Base-by-base conservation (phyloP, 1,140 invertebrate species). In the Phymorhynchus buccinoides region DNA sequence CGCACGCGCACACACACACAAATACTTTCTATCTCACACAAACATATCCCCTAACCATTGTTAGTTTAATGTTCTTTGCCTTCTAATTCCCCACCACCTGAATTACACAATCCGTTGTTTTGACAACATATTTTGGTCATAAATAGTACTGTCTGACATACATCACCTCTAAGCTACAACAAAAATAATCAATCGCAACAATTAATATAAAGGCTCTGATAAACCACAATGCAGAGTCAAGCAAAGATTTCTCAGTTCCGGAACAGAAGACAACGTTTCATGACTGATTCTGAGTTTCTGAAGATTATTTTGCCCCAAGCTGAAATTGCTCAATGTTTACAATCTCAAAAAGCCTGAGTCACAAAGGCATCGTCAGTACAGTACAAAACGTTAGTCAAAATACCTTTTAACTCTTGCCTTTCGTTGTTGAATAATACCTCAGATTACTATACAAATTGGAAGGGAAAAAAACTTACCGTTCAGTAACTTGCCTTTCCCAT, bases 191-290 rank as follows among this genome's bases (percentile, higher is more conserved):
- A n/a, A n/a, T n/a, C n/a, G n/a, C n/a, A n/a, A n/a, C n/a, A n/a
- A n/a, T n/a, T n/a, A n/a, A n/a, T 62, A 62, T 39, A 75, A 75
- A 75, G 35, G 73, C 73, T 75, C 73, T 75, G 73, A 75, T 14
- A 37, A 75, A 75, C 41, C 73, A 75, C 73, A 75, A 6, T 27
- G 22, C n/a, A 27, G 18, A 62, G 22, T 62, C 56, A 16, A 62
- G 22, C 22, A 9, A 6, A 9, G 44, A 18, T 48, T 48, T 48
- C 18, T 18, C 6, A 18, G 44, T 48, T 48, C 18, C 44, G 6
- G 56, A 62, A 27, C 6, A 0, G 22, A 62, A 62, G 56, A 62
- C 12, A 52, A 52, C 22, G 48, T 52, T 14, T 1, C 48, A 9
- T 52, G 48, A 14, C 48, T 52, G 12, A 52, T 52, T 18, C 12